Conservation (phyloP, 2,797 vertebrate genomes). For the Pempheris klunzingeri region DNA sequence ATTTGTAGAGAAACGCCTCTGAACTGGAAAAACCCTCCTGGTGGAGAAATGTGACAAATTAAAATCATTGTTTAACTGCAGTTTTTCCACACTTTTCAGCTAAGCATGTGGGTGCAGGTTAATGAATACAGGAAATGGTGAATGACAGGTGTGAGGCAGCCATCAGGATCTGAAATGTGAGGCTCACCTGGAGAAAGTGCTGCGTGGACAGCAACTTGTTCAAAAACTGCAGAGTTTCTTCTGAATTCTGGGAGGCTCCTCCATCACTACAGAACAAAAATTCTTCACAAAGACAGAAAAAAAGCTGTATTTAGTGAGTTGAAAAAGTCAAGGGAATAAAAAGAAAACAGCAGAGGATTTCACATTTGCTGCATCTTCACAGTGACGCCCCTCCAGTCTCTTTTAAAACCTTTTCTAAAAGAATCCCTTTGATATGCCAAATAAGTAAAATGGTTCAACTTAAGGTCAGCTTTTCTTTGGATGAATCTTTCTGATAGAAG, state of each 20-base stretch:
- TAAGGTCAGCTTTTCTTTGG: conserved; percentile 47
- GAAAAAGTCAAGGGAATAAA: conserved; percentile 16
- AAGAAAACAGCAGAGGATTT: conserved; percentile 34
- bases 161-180: background rate
- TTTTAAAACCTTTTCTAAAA: conserved; percentile 36
- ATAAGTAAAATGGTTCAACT: conserved; percentile 49
- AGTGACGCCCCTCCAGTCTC: background rate
- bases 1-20: conserved; percentile 93
- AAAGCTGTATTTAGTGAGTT: conserved; percentile 3
- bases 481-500: conserved; percentile 25
- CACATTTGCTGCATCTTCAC: conserved; percentile 8
- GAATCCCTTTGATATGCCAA: conserved; percentile 58
- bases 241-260: conserved; percentile 71
- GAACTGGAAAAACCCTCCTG: conserved; percentile 93
- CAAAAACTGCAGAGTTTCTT: conserved; percentile 88
- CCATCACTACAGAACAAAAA: conserved; percentile 88
- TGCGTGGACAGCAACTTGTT: conserved; percentile 86
- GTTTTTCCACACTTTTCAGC: background rate
- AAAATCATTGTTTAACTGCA: background rate
- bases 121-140: conserved; percentile 2
- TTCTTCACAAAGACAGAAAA: conserved; percentile 79
- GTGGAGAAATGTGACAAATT: conserved; percentile 34
- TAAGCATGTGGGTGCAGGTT: background rate
- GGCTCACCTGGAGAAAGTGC: conserved; percentile 91
- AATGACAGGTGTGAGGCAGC: background rate